These are phyloP conservation scores for Ypsolopha scabrella DNA, from an alignment of 2,888 invertebrate genomes.

Conservation along the genomic window DNA sequence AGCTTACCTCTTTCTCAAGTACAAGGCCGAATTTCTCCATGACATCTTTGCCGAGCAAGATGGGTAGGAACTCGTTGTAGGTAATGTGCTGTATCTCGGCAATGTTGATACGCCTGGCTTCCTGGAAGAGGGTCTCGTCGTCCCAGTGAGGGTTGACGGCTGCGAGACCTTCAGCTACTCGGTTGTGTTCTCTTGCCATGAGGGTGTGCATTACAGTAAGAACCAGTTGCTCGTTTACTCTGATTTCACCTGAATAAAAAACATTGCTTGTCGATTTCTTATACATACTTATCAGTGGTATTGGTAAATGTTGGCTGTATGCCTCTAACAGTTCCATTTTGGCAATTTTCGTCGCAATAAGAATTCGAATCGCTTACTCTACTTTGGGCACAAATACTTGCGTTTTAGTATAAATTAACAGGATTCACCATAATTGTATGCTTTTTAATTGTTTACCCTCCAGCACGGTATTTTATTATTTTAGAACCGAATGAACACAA, in stretches of 20 bases:
- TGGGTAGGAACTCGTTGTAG: slow-evolving; percentile 91
- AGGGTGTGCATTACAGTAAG: slow-evolving; percentile 92
- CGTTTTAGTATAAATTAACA: no score
- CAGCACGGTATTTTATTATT: no score
- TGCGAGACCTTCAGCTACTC: slow-evolving; percentile 80
- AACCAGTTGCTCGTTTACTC: slow-evolving; percentile 92
- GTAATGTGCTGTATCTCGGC: slow-evolving; percentile 92
- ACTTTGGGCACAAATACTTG: no score
- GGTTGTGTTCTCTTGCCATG: slow-evolving; percentile 92
- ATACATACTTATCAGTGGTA: no score
- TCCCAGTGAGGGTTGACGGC: slow-evolving; percentile 93
- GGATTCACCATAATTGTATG: no score
- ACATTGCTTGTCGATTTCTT: no score
- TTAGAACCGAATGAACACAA: no score
- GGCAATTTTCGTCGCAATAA: no score
- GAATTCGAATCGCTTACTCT: no score
- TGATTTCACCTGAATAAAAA: slow-evolving; percentile 79
- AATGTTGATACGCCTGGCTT: slow-evolving; percentile 85
- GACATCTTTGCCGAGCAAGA: slow-evolving; percentile 88
- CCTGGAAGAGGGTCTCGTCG: slow-evolving; percentile 92
- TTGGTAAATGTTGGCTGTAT: no score
- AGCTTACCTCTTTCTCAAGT: slow-evolving; percentile 78
- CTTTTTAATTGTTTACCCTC: no score
- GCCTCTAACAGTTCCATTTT: no score
- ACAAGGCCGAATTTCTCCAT: slow-evolving; percentile 92